Evolutionary conservation across 2,113 vertebrate species (phyloP).

Genomic region (Ranitomeya imitator): DNA sequence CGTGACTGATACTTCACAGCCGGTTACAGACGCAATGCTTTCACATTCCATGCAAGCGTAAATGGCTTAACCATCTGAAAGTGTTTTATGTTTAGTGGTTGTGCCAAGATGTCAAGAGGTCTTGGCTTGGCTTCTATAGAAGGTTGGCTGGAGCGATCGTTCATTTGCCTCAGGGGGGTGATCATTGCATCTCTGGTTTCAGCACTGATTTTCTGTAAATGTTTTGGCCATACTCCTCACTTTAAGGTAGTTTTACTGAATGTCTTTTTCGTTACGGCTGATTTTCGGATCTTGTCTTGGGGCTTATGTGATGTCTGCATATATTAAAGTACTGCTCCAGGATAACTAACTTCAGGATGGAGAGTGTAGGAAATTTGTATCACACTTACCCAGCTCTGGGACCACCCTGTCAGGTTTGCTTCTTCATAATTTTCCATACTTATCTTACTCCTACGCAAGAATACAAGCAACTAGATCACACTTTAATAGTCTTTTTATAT

Average conservation of each 20-base stretch:
- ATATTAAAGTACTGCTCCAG: background rate
- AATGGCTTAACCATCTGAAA: slow-evolving; percentile 37
- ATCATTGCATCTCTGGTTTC: slow-evolving; percentile 29
- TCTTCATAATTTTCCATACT: background rate
- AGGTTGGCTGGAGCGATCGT: background rate
- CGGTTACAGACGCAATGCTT: background rate
- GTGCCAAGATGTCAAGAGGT: slow-evolving; percentile 35
- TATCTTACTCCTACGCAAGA: too few relatives aligned
- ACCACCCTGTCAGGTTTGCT: background rate
- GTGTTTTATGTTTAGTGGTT: slow-evolving; percentile 7
- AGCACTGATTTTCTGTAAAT: background rate
- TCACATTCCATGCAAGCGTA: slow-evolving; percentile 7
- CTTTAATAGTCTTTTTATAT: too few relatives aligned
- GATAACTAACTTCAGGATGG: background rate
- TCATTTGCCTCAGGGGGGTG: slow-evolving; percentile 15
- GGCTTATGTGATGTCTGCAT: background rate
- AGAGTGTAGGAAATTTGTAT: background rate
- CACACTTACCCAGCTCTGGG: background rate
- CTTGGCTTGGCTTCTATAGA: background rate
- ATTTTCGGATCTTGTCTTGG: background rate
- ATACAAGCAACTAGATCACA: too few relatives aligned
- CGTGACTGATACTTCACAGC: background rate
- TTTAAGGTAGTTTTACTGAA: background rate
- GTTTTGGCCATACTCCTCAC: background rate
- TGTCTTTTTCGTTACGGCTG: background rate